A percentile compares a stretch with the other conserved stretches of the same genome.
Evolutionary conservation across 2,113 vertebrate species (phyloP).

Genomic region (Dasyornis broadbenti): DNA sequence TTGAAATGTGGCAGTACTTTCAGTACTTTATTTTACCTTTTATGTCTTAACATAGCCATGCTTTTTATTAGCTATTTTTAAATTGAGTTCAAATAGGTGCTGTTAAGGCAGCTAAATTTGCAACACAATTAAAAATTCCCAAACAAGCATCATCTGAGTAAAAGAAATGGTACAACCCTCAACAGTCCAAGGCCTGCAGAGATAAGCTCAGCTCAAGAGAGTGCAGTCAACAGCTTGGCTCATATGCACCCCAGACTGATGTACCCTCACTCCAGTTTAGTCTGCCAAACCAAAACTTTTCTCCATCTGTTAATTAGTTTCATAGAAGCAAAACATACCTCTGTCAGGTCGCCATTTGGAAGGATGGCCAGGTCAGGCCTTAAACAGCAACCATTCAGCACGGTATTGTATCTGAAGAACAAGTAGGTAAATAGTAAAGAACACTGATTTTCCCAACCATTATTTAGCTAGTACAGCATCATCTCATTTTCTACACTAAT

Average conservation of each 20-base stretch:
- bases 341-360: conserved; percentile 86
- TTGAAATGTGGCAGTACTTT: neutral
- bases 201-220: neutral
- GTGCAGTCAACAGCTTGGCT: neutral
- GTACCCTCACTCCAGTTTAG: neutral
- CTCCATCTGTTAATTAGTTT: neutral
- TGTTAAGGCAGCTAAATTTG: neutral
- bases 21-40: neutral
- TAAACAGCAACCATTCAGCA: conserved; percentile 85
- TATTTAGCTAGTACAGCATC: neutral
- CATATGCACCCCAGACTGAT: neutral
- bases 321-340: conserved; percentile 70
- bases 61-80: neutral
- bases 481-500: neutral
- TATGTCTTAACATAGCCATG: neutral
- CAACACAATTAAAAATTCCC: neutral
- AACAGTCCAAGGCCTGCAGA: neutral
- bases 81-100: neutral
- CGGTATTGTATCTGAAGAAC: conserved; percentile 80
- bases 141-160: neutral
- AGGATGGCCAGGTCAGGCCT: conserved; percentile 86
- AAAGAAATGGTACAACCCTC: neutral
- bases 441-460: neutral
- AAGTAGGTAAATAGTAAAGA: neutral
- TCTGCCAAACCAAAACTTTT: neutral